Evolutionary conservation across 2,888 invertebrate genomes (phyloP), one percentile per base, ranked within the genome.

Genomic region (Tenthredo notha): DNA sequence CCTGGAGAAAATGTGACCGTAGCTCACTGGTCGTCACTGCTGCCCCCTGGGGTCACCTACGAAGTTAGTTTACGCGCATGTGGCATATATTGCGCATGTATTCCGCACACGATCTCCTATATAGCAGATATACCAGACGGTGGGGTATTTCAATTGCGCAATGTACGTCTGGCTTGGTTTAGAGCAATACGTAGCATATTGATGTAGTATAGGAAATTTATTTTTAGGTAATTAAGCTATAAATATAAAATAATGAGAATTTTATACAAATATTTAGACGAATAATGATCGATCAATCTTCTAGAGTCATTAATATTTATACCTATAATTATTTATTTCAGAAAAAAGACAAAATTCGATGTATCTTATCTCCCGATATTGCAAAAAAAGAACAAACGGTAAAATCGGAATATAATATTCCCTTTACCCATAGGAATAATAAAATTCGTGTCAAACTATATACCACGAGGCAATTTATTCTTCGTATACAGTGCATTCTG

Each of bases 31-130:
- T 67, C 67, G 50, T 54, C 83, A 70, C 83, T 83, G 83, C 83
- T 83, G 83, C 83, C 83, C 83, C 83, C 83, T 80, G 61, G 40
- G 58, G 61, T 58, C 61, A 65, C 80, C 80, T 70, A 83, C 80
- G 80, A 61, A 80, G 58, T 77, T 29, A 74, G 40, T 43, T 74
- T 74, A 43, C 72, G 77, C 54, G 77, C 77, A 77, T 77, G 54
- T 77, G 72, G 72, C 47, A 33, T 58, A 21, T 80, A 61, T 58
- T 80, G 61, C 77, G 61, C 61, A 80, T 80, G 80, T 37, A 58
- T 80, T 21, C 54, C 78, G 25, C 72, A 43, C 72, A 12, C 37
- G 37, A 70, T 18, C 18, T 37, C 18, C 33, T 61, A 50, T 58
- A 61, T 7, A 12, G 80, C 25, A 29, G 25, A 18, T 21, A 61